A percentile compares a stretch with the other conserved stretches of the same genome.
Conservation (phyloP, 2,797 vertebrate genomes). For the Myotis pilosus region DNA sequence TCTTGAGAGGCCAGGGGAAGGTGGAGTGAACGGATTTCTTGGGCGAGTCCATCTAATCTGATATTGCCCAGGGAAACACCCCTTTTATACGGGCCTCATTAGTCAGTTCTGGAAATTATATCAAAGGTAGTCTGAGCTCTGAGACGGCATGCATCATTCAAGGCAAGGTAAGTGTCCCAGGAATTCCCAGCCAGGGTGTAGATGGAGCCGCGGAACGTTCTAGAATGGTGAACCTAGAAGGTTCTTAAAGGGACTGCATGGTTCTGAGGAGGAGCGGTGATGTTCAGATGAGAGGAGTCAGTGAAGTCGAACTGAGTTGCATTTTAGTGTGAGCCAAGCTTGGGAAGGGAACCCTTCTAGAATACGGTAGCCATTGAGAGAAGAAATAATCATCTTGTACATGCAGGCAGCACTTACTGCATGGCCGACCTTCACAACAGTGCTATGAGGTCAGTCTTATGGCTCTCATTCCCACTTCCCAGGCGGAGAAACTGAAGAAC, state of each 20-base stretch:
- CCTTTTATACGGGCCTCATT: not conserved
- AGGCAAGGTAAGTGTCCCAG: not conserved
- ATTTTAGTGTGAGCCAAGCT: not conserved
- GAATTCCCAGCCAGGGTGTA: not conserved
- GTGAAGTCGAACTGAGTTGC: not conserved
- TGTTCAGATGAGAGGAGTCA: not conserved
- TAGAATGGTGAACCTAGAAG: not conserved
- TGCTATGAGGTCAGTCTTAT: not conserved
- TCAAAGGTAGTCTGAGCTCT: not conserved
- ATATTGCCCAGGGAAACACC: not conserved
- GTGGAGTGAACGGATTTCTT: not conserved
- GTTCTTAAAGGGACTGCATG: not conserved
- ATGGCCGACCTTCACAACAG: not conserved
- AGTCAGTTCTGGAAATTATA: slow-evolving; percentile 4
- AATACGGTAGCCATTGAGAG: not conserved
- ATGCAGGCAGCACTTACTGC: not conserved
- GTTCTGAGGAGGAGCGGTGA: not conserved
- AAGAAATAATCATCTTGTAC: not conserved
- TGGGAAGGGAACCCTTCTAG: slow-evolving; percentile 14
- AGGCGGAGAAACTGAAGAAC: slow-evolving; percentile 11
- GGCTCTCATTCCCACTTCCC: not conserved
- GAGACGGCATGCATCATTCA: not conserved
- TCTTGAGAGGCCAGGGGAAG: not conserved
- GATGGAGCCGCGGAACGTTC: not conserved
- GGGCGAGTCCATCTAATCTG: not conserved